Evolutionary conservation across 2,113 vertebrate species (phyloP).

Genomic region (Pelecanoides urinatrix): DNA sequence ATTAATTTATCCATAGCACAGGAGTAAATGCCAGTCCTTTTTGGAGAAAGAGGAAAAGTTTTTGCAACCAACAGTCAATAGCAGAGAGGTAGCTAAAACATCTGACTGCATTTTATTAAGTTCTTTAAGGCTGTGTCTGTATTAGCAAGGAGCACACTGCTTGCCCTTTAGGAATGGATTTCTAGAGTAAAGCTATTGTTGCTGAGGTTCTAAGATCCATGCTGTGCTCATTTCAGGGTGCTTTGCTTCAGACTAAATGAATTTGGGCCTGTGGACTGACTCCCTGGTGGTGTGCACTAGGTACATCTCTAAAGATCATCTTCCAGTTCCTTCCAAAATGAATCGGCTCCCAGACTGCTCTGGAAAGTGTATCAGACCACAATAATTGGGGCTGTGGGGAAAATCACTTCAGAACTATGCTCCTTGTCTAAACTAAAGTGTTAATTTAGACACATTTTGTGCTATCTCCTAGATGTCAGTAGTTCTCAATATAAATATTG

Average conservation of each 20-base stretch:
- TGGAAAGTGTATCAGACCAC: background rate
- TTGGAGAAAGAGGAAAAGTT: background rate
- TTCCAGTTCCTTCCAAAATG: background rate
- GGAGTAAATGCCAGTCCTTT: background rate
- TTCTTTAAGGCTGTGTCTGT: background rate
- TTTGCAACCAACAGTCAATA: background rate
- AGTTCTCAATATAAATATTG: background rate
- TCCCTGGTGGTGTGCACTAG: background rate
- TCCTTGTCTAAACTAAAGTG: background rate
- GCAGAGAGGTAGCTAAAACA: background rate
- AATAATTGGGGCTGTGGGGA: background rate
- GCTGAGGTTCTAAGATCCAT: background rate
- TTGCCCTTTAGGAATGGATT: background rate
- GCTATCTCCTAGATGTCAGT: background rate
- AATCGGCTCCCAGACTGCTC: background rate
- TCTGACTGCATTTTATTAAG: background rate
- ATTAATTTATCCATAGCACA: background rate
- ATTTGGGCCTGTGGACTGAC: background rate
- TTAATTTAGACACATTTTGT: background rate
- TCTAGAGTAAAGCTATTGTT: background rate
- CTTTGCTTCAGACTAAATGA: background rate
- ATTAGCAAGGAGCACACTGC: background rate
- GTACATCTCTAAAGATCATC: background rate
- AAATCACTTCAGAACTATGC: background rate
- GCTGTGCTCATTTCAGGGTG: background rate